A percentile compares a stretch with the other conserved stretches of the same genome.
phyloP scores from a whole-genome alignment of 2,113 vertebrate species.

The Pionites leucogaster region DNA sequence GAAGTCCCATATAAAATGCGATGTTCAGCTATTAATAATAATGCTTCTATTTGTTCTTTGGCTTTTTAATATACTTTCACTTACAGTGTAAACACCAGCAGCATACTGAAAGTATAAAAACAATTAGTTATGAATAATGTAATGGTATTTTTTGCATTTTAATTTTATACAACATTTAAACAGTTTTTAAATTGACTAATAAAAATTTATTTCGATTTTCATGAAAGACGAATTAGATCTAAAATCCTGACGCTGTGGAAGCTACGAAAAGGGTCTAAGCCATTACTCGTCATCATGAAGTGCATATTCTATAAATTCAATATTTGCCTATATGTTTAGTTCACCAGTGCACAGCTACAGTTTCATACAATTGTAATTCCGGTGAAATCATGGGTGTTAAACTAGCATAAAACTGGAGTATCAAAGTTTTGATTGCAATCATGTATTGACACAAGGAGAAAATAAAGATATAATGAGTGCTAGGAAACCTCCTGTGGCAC shows the following conservation, averaged over 20 bases:
- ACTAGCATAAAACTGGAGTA: not conserved
- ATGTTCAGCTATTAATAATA: not conserved
- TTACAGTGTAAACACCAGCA: not conserved
- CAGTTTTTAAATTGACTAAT: not conserved
- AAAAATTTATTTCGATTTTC: not conserved
- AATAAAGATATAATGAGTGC: not conserved
- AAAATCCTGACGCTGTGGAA: not conserved
- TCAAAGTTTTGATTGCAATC: not conserved
- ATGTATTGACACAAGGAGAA: not conserved
- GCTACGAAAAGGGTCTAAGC: not conserved
- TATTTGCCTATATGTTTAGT: not conserved
- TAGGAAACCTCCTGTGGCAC: slow-evolving; percentile 7
- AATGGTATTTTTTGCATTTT: not conserved
- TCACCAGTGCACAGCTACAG: not conserved
- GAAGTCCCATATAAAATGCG: not conserved
- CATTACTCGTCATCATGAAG: not conserved
- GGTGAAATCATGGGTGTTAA: not conserved
- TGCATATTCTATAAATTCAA: not conserved
- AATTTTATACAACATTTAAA: not conserved
- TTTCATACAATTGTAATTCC: not conserved
- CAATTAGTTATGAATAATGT: not conserved
- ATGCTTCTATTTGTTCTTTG: not conserved
- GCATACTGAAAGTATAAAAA: not conserved
- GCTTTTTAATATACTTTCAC: not conserved
- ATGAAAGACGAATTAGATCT: not conserved